Evolutionary conservation across 2,113 vertebrate species (phyloP).

Genomic region (Ceyx cyanopectus): DNA sequence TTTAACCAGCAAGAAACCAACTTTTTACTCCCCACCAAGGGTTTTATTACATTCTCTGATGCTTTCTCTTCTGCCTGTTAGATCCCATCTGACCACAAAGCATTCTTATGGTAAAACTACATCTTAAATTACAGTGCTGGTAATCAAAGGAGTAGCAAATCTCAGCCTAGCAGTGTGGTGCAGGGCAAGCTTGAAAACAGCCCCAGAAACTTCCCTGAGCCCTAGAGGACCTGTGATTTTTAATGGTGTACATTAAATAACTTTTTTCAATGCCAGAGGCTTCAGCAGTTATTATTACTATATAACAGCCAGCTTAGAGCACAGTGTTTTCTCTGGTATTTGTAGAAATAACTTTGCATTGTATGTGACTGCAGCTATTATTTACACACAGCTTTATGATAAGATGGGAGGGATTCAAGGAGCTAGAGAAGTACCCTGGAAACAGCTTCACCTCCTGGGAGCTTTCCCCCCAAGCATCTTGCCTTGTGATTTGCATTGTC

Average conservation of each 20-base stretch:
- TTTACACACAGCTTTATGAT: neutral
- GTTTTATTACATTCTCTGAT: neutral
- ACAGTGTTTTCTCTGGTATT: neutral
- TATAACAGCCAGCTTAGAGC: neutral
- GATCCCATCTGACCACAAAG: neutral
- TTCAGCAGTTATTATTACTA: neutral
- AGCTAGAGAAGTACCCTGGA: neutral
- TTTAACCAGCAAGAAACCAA: neutral
- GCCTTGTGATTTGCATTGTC: neutral
- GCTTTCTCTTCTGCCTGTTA: neutral
- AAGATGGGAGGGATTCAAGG: neutral
- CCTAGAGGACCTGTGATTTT: neutral
- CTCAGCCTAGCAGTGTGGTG: neutral
- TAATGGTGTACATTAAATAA: neutral
- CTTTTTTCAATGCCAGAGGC: neutral
- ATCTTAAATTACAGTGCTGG: neutral
- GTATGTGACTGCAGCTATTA: neutral
- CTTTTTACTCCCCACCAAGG: neutral
- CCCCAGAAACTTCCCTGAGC: neutral
- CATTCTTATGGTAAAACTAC: neutral
- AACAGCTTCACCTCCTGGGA: neutral
- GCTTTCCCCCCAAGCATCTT: neutral
- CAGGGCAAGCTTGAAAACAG: neutral
- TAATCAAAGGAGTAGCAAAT: neutral
- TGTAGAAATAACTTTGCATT: neutral